These are phyloP conservation scores for Tragelaphus scriptus DNA, from an alignment of 2,113 vertebrate species.

Conservation along the genomic window DNA sequence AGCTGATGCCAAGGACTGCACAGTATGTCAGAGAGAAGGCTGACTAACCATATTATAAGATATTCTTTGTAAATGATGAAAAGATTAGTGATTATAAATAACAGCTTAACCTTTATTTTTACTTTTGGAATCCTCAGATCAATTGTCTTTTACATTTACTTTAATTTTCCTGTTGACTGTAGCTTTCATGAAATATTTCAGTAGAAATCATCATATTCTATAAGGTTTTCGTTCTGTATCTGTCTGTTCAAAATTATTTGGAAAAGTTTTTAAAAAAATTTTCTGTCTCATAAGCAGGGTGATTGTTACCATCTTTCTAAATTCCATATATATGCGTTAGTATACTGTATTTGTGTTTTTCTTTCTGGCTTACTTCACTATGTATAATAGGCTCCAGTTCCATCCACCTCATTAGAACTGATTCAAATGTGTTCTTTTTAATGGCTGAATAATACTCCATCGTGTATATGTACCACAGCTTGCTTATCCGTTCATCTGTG, in stretches of 20 bases:
- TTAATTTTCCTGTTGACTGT: not conserved
- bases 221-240: not conserved
- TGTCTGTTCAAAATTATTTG: not conserved
- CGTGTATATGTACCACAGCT: too few species aligned
- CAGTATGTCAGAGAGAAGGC: not conserved
- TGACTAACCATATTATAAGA: not conserved
- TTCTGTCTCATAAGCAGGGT: too few species aligned
- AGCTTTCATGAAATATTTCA: not conserved
- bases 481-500: too few species aligned
- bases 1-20: not conserved
- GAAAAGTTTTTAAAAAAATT: not conserved
- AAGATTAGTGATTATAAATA: not conserved
- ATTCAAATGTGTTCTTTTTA: too few species aligned
- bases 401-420: too few species aligned
- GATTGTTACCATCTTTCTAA: too few species aligned
- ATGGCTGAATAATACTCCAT: too few species aligned
- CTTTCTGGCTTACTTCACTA: too few species aligned
- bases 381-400: too few species aligned
- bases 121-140: not conserved
- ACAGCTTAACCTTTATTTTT: conserved; percentile 10
- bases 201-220: not conserved
- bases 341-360: too few species aligned
- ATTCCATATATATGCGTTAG: too few species aligned
- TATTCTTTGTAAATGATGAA: conserved; percentile 7
- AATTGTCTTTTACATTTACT: not conserved